A percentile compares a stretch with the other conserved stretches of the same genome.
Evolutionary conservation across 2,888 invertebrate species (phyloP).

Genomic region (Lymantria dispar): DNA sequence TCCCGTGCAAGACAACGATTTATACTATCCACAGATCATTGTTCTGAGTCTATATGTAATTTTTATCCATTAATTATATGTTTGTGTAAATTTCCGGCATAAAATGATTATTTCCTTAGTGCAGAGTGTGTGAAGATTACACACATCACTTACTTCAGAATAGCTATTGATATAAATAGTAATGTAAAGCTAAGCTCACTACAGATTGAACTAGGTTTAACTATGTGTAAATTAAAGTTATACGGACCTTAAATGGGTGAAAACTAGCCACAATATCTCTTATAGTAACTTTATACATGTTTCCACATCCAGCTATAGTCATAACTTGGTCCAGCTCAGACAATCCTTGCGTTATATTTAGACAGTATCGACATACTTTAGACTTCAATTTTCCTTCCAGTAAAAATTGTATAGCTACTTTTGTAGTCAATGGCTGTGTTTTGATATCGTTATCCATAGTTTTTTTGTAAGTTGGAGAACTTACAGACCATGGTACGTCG

Average conservation of each 20-base stretch:
- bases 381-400: slow-evolving; percentile 53
- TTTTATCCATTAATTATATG: too few relatives aligned
- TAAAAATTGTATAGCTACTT: slow-evolving; percentile 58
- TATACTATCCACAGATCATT: too few relatives aligned
- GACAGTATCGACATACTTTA: slow-evolving; percentile 66
- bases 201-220: too few relatives aligned
- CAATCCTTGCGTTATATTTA: slow-evolving; percentile 46
- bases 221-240: too few relatives aligned
- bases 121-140: too few relatives aligned
- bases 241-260: slow-evolving; percentile 65
- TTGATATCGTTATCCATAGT: background rate
- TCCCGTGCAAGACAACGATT: too few relatives aligned
- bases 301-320: slow-evolving; percentile 52
- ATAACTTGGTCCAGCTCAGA: slow-evolving; percentile 61
- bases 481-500: background rate
- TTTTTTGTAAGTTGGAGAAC: background rate
- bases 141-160: too few relatives aligned
- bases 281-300: slow-evolving; percentile 59
- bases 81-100: too few relatives aligned
- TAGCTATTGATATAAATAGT: too few relatives aligned
- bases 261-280: slow-evolving; percentile 66
- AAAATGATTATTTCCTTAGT: too few relatives aligned
- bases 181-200: too few relatives aligned
- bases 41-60: too few relatives aligned
- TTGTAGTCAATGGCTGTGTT: slow-evolving; percentile 47